Base-by-base conservation (phyloP, 2,888 invertebrate genomes). In the Chromoteleia sp. region DNA sequence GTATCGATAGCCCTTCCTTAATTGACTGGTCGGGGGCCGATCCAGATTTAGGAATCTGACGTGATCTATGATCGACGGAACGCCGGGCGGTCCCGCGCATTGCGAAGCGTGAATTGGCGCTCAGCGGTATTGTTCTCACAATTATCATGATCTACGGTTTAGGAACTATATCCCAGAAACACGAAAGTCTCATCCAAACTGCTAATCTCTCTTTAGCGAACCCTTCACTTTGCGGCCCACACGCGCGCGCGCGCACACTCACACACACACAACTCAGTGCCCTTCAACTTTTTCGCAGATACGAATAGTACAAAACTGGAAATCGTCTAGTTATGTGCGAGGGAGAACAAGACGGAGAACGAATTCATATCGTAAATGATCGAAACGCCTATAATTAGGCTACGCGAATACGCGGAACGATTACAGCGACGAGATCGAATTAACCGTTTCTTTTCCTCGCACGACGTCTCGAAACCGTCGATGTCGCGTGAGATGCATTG, bases 101-200 rank as follows among this genome's bases (percentile, higher is more conserved):
- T 56, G 70, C 56, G 30, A 50, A 89, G 88, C 89, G 89, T 88
- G 88, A 89, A 90, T 88, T 90, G n/a, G n/a, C 87, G 88, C 86
- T 87, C 85, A 87, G 87, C 65, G 86, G 90, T 88, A 91, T 91
- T 91, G 91, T 91, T 91, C 91, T 91, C 91, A 91, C 91, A 91
- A 91, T 91, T 91, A 91, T 91, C 91, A 88, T 90, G 90, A 91
- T 91, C 91, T 91, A 91, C 89, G 88, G 90, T 87, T 88, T 87
- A 84, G 87, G 89, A 88, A n/a, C n/a, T n/a, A 25, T 25, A 6
- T 88, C 86, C 87, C 82, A 89, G 88, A 89, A 90, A 88, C 89
- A 90, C 88, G 89, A 90, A 90, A 88, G 86, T 86, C 87, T 86
- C 87, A 85, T 83, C 77, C 83, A 81, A 86, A 86, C 85, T 82